Percentiles rank a stretch among this genome's conserved stretches.
Conservation (phyloP, 2,113 vertebrate genomes). For the Prinia subflava region DNA sequence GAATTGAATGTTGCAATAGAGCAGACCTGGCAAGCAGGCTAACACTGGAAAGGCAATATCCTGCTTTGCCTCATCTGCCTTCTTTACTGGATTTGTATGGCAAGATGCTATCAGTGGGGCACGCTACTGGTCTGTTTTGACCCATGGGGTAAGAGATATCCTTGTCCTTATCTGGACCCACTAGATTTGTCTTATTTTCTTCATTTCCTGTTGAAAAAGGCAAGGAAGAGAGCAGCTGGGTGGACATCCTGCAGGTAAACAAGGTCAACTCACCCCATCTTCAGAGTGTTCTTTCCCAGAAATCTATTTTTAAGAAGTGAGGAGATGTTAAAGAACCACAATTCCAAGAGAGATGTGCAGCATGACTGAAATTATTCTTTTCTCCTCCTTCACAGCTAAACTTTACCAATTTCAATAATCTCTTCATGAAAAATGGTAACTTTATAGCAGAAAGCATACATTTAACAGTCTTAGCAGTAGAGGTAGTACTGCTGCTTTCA, state of each 20-base stretch:
- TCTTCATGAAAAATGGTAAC: background rate
- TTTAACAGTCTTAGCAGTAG: background rate
- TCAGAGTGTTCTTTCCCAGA: background rate
- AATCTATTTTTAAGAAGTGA: background rate
- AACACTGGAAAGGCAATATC: background rate
- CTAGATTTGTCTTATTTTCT: background rate
- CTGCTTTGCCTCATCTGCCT: background rate
- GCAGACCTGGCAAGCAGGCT: background rate
- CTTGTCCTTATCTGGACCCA: background rate
- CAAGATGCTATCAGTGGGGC: background rate
- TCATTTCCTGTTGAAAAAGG: background rate
- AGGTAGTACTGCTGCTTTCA: background rate
- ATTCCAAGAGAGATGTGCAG: background rate
- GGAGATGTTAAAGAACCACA: background rate
- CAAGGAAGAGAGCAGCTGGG: background rate
- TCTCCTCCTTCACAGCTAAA: background rate
- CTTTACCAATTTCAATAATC: background rate
- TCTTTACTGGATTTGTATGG: background rate
- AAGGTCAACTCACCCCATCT: background rate
- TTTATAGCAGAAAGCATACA: background rate
- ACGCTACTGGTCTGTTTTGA: background rate
- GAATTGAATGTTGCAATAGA: background rate
- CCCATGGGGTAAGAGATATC: background rate
- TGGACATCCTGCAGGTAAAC: background rate
- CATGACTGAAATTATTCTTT: background rate